phyloP scores from a whole-genome alignment of 1,140 invertebrate genomes.

The Bombus superbus region DNA sequence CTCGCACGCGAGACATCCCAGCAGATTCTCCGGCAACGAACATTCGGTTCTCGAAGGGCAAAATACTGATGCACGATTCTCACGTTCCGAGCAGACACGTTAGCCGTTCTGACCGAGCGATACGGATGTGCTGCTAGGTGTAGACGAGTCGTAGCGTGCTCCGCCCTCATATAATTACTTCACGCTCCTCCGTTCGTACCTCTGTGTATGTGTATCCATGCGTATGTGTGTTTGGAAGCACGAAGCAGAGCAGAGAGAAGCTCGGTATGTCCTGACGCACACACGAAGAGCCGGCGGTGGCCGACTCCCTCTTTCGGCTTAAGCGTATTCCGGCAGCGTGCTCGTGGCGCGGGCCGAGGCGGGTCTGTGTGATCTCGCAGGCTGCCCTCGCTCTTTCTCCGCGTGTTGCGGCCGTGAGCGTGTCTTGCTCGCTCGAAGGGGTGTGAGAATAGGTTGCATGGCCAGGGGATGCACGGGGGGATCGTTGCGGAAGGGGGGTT shows the following conservation, averaged over 20 bases:
- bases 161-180: slow-evolving; percentile 78
- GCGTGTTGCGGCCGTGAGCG: slow-evolving; percentile 50
- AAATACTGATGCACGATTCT: slow-evolving; percentile 59
- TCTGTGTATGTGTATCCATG: neutral
- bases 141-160: slow-evolving; percentile 71
- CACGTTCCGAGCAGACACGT: slow-evolving; percentile 58
- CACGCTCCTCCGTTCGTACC: slow-evolving; percentile 49
- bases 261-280: slow-evolving; percentile 17
- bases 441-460: slow-evolving; percentile 53
- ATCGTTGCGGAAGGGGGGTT: slow-evolving; percentile 75
- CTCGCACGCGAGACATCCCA: neutral
- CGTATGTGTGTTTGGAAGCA: neutral
- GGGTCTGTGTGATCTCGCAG: slow-evolving; percentile 54
- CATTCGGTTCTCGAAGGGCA: slow-evolving; percentile 4
- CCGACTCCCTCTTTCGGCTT: slow-evolving; percentile 27
- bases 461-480: slow-evolving; percentile 62
- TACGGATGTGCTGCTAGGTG: slow-evolving; percentile 61
- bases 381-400: slow-evolving; percentile 49
- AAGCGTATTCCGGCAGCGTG: slow-evolving; percentile 57
- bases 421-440: slow-evolving; percentile 47
- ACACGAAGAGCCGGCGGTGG: neutral
- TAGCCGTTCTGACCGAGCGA: slow-evolving; percentile 45
- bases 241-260: neutral
- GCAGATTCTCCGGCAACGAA: neutral
- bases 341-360: slow-evolving; percentile 9